A percentile compares a stretch with the other conserved stretches of the same genome.
Evolutionary conservation across 2,113 vertebrate species (phyloP).

Genomic region (Platycercus adscitus): DNA sequence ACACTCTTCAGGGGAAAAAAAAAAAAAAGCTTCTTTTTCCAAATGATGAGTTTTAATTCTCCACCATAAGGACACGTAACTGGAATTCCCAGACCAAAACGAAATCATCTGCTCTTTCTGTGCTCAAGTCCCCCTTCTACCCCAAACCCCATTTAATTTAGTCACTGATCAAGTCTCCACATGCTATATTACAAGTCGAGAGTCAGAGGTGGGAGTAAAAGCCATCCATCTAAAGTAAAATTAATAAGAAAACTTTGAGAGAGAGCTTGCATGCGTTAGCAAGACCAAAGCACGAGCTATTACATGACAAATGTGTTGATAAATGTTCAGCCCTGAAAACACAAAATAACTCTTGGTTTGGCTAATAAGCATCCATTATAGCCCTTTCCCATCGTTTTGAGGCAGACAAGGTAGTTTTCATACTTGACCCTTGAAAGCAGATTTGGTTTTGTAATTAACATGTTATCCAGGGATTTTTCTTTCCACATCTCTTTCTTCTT

Average conservation of each 20-base stretch:
- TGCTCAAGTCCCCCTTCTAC: neutral
- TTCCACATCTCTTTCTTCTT: conserved; percentile 8
- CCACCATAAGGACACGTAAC: conserved; percentile 40
- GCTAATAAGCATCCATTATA: conserved; percentile 32
- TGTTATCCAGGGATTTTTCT: conserved; percentile 34
- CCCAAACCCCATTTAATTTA: neutral
- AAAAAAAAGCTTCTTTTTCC: conserved; percentile 43
- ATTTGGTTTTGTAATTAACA: conserved; percentile 51
- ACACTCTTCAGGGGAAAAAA: neutral
- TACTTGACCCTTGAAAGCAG: conserved; percentile 41
- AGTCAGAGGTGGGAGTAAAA: conserved; percentile 49
- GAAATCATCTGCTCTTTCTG: conserved; percentile 24
- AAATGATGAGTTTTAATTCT: conserved; percentile 57
- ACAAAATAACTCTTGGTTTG: conserved; percentile 26
- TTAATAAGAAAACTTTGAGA: conserved; percentile 46
- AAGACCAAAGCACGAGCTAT: conserved; percentile 1
- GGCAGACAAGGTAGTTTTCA: conserved; percentile 21
- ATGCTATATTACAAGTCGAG: neutral
- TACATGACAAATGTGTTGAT: conserved; percentile 6
- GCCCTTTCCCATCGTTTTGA: neutral
- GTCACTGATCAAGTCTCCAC: neutral
- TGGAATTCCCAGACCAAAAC: conserved; percentile 42
- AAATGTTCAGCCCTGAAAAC: conserved; percentile 34
- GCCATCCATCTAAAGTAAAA: conserved; percentile 47
- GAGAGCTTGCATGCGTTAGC: neutral